A percentile compares a stretch with the other conserved stretches of the same genome.
These are phyloP conservation scores for Furnarius figulus DNA, from an alignment of 2,113 vertebrate genomes.

Conservation along the genomic window DNA sequence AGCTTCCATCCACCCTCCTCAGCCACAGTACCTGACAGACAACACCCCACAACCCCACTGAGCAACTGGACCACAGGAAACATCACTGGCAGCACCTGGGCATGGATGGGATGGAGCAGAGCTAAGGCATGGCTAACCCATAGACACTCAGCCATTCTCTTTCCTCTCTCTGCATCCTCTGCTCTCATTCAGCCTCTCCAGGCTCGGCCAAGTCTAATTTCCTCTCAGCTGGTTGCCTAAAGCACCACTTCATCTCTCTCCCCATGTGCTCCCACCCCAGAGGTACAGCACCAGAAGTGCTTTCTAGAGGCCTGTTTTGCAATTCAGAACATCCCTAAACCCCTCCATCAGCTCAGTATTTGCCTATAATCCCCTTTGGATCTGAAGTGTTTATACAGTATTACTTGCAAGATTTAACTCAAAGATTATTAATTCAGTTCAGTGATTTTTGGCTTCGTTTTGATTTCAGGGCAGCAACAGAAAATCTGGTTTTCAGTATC, in stretches of 20 bases:
- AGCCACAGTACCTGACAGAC: neutral
- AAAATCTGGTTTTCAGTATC: neutral
- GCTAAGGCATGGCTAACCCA: neutral
- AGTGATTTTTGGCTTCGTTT: conserved; percentile 31
- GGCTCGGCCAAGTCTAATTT: neutral
- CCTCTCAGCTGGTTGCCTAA: neutral
- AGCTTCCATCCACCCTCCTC: neutral
- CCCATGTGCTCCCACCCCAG: neutral
- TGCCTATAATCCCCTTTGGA: conserved; percentile 42
- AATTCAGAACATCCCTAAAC: conserved; percentile 45
- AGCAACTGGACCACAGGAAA: neutral
- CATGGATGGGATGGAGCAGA: rapidly evolving
- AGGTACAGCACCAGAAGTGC: neutral
- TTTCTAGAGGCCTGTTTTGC: conserved; percentile 30
- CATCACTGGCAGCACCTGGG: neutral
- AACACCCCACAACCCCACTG: rapidly evolving
- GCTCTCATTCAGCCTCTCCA: neutral
- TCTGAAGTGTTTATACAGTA: conserved; percentile 42
- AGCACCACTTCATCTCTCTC: neutral
- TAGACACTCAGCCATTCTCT: neutral
- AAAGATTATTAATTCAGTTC: conserved; percentile 28
- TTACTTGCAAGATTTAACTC: conserved; percentile 60
- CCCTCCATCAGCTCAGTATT: conserved; percentile 22
- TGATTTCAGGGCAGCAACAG: neutral
- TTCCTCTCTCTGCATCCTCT: neutral